Evolutionary conservation across 2,113 vertebrate genomes (phyloP).

Genomic region (Ictalurus furcatus): DNA sequence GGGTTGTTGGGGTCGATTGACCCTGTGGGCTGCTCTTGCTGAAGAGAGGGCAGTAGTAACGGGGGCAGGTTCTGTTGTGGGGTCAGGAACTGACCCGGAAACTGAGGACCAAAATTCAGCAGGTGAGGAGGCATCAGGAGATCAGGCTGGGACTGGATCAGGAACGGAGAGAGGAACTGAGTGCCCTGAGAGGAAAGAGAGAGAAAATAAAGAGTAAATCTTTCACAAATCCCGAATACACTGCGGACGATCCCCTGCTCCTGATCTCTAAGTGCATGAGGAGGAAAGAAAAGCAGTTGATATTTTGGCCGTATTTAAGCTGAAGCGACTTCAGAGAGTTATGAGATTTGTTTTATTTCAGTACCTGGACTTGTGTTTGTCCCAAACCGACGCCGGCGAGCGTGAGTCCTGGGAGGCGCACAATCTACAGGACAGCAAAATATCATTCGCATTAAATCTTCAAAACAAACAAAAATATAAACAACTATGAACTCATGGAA

Average conservation of each 20-base stretch:
- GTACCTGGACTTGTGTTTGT: constrained; percentile 12
- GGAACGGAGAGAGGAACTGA: constrained; percentile 64
- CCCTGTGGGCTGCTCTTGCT: constrained; percentile 64
- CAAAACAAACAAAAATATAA: background rate
- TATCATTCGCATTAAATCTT: background rate
- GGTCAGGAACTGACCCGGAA: constrained; percentile 66
- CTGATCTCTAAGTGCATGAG: background rate
- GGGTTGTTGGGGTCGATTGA: constrained; percentile 62
- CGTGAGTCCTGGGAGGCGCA: constrained; percentile 69
- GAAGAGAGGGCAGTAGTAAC: constrained; percentile 60
- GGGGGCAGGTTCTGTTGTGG: constrained; percentile 68
- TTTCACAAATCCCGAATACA: background rate
- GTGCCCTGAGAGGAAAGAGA: constrained; percentile 53
- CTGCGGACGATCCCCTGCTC: background rate
- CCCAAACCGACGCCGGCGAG: constrained; percentile 57
- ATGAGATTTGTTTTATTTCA: background rate
- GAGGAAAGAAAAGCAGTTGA: background rate
- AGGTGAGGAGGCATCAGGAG: constrained; percentile 68
- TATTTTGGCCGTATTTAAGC: background rate
- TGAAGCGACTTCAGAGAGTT: background rate
- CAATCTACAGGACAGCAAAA: constrained; percentile 57
- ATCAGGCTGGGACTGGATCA: constrained; percentile 70
- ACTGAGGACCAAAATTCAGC: constrained; percentile 69
- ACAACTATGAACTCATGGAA: background rate
- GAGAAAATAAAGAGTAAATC: background rate